Evolutionary conservation across 2,888 invertebrate genomes (phyloP).

Genomic region (Drosophila mercatorum): DNA sequence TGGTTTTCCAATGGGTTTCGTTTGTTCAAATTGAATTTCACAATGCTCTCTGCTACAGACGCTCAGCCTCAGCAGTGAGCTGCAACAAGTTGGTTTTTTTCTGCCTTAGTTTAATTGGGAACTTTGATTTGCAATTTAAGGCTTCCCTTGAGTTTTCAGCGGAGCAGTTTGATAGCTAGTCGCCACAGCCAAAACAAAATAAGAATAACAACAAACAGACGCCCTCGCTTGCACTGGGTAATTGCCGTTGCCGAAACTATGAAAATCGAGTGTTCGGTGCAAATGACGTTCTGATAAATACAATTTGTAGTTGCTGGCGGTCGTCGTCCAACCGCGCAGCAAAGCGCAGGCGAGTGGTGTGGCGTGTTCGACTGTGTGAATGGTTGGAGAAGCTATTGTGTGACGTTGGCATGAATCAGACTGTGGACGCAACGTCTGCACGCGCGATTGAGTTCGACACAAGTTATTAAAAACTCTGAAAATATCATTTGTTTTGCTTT

Average conservation of each 20-base stretch:
- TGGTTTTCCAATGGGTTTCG: conserved; percentile 12
- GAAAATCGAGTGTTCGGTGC: conserved; percentile 34
- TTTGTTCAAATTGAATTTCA: conserved; percentile 30
- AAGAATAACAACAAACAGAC: conserved; percentile 20
- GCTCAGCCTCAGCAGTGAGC: conserved; percentile 24
- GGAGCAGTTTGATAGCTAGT: conserved; percentile 12
- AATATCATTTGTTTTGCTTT: conserved; percentile 46
- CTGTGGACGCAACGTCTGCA: conserved; percentile 19
- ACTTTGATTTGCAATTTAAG: conserved; percentile 34
- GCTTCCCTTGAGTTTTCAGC: conserved; percentile 42
- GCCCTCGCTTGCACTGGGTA: conserved; percentile 26
- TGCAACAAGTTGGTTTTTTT: conserved; percentile 45
- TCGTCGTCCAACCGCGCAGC: conserved; percentile 18
- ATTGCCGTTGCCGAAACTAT: conserved; percentile 19
- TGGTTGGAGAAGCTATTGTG: conserved; percentile 9
- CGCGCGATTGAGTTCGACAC: conserved; percentile 30
- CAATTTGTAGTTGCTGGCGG: conserved; percentile 29
- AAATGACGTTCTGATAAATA: conserved; percentile 56
- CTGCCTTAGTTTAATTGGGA: not conserved
- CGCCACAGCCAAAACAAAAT: not conserved
- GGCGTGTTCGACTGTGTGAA: conserved; percentile 1
- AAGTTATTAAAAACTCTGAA: conserved; percentile 27
- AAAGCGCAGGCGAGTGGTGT: conserved; percentile 8
- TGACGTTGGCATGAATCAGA: conserved; percentile 44
- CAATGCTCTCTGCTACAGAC: conserved; percentile 17